Evolutionary conservation across 2,888 invertebrate species (phyloP).

Genomic region (Desoria tigrina): DNA sequence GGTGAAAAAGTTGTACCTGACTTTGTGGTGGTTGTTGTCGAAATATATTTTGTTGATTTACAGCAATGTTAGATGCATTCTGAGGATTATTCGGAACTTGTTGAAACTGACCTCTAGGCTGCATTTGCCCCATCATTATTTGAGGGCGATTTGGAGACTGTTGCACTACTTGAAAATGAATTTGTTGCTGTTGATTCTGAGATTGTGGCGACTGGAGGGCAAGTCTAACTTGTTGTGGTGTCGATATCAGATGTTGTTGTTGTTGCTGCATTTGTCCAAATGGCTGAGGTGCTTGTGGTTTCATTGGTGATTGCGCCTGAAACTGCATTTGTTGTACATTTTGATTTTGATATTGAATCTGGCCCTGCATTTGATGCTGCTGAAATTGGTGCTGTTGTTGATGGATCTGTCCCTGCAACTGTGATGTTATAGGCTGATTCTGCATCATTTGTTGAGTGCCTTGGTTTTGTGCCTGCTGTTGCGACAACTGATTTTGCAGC

Average conservation of each 20-base stretch:
- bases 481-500: constrained; percentile 26
- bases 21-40: constrained; percentile 18
- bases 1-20: constrained; percentile 20
- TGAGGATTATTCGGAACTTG: constrained; percentile 4
- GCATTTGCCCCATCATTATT: constrained; percentile 27
- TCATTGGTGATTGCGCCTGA: constrained; percentile 21
- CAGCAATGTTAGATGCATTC: neutral
- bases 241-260: constrained; percentile 14
- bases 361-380: constrained; percentile 25
- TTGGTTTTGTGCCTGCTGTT: constrained; percentile 30
- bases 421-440: constrained; percentile 20
- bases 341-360: constrained; percentile 26
- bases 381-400: constrained; percentile 26
- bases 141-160: constrained; percentile 15
- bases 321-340: constrained; percentile 28
- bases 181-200: constrained; percentile 27
- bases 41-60: constrained; percentile 14
- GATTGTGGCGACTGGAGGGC: constrained; percentile 19
- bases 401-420: constrained; percentile 18
- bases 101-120: constrained; percentile 25
- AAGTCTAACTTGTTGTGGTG: constrained; percentile 7
- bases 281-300: constrained; percentile 12
- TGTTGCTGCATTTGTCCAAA: constrained; percentile 25
- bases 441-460: constrained; percentile 9
- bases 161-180: constrained; percentile 23